Evolutionary conservation across 2,797 vertebrate genomes (phyloP).

Genomic region (Clarias pachynema): DNA sequence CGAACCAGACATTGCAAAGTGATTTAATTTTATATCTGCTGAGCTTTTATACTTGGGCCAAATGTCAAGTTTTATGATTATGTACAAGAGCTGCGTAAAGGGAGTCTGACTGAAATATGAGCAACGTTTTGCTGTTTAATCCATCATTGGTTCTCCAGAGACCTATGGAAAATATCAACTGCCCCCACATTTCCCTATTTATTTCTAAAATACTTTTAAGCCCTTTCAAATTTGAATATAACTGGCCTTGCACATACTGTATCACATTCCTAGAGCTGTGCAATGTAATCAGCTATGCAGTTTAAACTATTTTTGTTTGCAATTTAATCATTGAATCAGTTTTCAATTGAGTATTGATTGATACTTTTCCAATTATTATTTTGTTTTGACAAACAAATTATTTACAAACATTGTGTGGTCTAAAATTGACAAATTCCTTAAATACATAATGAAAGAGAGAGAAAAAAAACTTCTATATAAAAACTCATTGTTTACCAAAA

Average conservation of each 20-base stretch:
- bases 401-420: no score
- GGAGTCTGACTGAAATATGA: slow-evolving; percentile 1
- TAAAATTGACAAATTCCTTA: no score
- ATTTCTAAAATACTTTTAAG: slow-evolving; percentile 25
- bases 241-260: background rate
- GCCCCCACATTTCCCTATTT: slow-evolving; percentile 9
- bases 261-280: background rate
- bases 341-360: no score
- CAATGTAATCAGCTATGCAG: no score
- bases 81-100: background rate
- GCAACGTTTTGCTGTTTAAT: slow-evolving; percentile 8
- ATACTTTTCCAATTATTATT: no score
- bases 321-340: no score
- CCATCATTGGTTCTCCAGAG: background rate
- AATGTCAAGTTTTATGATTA: slow-evolving; percentile 38
- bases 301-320: no score
- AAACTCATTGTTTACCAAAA: no score
- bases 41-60: slow-evolving; percentile 32
- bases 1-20: slow-evolving; percentile 70
- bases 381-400: no score
- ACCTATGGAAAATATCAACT: background rate
- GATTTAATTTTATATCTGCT: slow-evolving; percentile 63
- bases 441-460: no score
- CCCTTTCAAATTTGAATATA: slow-evolving; percentile 4
- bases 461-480: no score